These are phyloP conservation scores for Nyleta sp. DNA, from an alignment of 2,888 invertebrate genomes.

Conservation along the genomic window DNA sequence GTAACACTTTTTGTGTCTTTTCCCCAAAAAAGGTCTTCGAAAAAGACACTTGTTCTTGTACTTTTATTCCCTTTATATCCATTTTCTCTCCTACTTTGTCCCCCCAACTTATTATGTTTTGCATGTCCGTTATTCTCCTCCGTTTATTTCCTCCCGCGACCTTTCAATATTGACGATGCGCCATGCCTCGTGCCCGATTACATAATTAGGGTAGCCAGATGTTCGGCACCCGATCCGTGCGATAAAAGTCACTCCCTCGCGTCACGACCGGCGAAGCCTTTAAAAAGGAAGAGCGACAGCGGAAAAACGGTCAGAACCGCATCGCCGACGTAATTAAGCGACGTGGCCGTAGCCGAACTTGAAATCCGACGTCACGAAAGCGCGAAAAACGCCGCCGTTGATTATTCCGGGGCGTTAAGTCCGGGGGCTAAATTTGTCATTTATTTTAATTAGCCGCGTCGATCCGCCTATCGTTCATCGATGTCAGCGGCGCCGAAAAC, in stretches of 20 bases:
- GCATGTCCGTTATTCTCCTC: too few species aligned
- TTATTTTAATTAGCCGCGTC: conserved; percentile 46
- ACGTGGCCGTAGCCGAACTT: neutral
- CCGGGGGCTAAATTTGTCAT: conserved; percentile 35
- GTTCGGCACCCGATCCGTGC: conserved; percentile 10
- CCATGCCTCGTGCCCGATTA: neutral
- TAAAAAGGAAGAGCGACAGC: neutral
- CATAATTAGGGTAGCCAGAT: conserved; percentile 27
- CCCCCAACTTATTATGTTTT: too few species aligned
- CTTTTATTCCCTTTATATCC: too few species aligned
- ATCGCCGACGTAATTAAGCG: conserved; percentile 1
- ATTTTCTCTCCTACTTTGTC: too few species aligned
- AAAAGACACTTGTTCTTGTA: too few species aligned
- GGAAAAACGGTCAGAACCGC: too few species aligned
- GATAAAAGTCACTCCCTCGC: conserved; percentile 13
- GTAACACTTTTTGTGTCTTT: too few species aligned
- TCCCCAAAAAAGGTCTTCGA: too few species aligned
- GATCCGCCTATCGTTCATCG: conserved; percentile 36
- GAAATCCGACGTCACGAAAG: conserved; percentile 17
- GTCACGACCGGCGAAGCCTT: conserved; percentile 12
- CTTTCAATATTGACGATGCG: neutral
- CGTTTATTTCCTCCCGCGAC: neutral
- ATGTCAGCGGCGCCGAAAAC: conserved; percentile 33
- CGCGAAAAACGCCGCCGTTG: conserved; percentile 25
- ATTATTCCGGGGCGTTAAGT: conserved; percentile 34